phyloP scores from a whole-genome alignment of 2,888 invertebrate species.

The Strigamia transsilvanica region DNA sequence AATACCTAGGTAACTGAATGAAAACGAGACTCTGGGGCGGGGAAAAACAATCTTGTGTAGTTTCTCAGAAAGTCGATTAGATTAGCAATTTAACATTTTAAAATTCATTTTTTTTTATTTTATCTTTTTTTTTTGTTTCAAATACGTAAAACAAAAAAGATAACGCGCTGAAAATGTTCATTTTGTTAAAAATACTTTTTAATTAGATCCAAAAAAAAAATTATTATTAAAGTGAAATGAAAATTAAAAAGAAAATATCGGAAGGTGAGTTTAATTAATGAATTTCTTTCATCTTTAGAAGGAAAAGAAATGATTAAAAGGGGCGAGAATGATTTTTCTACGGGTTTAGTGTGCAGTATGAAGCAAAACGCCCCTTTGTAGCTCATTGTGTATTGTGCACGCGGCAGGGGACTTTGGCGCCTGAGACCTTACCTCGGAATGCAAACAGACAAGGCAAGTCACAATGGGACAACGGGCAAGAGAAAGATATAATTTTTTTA shows the following conservation, averaged over 20 bases:
- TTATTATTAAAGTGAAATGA: no score
- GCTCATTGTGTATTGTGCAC: background rate
- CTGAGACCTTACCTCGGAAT: slow-evolving; percentile 24
- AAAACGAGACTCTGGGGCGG: background rate
- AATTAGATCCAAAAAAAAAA: no score
- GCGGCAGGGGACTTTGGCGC: slow-evolving; percentile 15
- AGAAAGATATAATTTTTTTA: slow-evolving; percentile 42
- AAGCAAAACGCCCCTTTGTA: background rate
- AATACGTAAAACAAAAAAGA: no score
- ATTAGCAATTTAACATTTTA: background rate
- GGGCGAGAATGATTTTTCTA: background rate
- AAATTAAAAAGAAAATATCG: no score
- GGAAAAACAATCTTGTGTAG: background rate
- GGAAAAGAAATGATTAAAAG: background rate
- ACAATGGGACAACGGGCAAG: slow-evolving; percentile 34
- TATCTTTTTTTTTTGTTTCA: background rate
- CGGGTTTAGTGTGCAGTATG: background rate
- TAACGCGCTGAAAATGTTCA: no score
- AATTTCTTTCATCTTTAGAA: no score
- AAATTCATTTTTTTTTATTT: background rate
- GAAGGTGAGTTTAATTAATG: no score
- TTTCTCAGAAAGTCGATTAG: slow-evolving; percentile 9
- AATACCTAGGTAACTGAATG: background rate
- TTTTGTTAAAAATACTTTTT: no score
- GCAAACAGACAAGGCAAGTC: slow-evolving; percentile 28